A percentile compares a stretch with the other conserved stretches of the same genome.
Conservation (phyloP, 2,797 vertebrate species). For the Cryptoblepharus egeriae region DNA sequence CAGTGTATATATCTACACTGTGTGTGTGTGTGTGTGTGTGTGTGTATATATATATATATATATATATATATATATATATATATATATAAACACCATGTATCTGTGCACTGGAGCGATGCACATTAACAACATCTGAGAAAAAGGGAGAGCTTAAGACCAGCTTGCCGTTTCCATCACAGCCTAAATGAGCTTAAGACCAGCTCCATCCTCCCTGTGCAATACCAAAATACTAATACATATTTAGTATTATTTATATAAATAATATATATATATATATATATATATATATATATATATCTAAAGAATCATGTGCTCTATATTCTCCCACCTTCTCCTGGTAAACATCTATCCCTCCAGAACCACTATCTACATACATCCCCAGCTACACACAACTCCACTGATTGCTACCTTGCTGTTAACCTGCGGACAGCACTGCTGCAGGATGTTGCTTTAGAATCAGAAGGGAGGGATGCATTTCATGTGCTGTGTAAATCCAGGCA, state of each 20-base stretch:
- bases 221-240: too few relatives aligned
- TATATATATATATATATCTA: too few relatives aligned
- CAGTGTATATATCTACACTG: not conserved
- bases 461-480: too few relatives aligned
- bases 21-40: too few relatives aligned
- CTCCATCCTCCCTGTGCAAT: conserved; percentile 17
- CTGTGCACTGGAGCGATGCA: conserved; percentile 39
- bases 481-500: too few relatives aligned
- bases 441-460: not conserved
- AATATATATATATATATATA: too few relatives aligned
- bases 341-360: too few relatives aligned
- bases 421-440: not conserved
- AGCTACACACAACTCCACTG: too few relatives aligned
- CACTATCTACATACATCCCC: not conserved
- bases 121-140: conserved; percentile 26
- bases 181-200: not conserved
- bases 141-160: not conserved
- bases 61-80: too few relatives aligned
- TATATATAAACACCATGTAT: conserved; percentile 15
- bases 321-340: not conserved
- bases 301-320: not conserved
- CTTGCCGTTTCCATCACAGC: conserved; percentile 13
- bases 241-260: too few relatives aligned
- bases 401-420: not conserved
- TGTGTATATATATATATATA: too few relatives aligned